A percentile compares a stretch with the other conserved stretches of the same genome.
Evolutionary conservation across 2,797 vertebrate genomes (phyloP).

Genomic region (Amblyopsis hoosieri): DNA sequence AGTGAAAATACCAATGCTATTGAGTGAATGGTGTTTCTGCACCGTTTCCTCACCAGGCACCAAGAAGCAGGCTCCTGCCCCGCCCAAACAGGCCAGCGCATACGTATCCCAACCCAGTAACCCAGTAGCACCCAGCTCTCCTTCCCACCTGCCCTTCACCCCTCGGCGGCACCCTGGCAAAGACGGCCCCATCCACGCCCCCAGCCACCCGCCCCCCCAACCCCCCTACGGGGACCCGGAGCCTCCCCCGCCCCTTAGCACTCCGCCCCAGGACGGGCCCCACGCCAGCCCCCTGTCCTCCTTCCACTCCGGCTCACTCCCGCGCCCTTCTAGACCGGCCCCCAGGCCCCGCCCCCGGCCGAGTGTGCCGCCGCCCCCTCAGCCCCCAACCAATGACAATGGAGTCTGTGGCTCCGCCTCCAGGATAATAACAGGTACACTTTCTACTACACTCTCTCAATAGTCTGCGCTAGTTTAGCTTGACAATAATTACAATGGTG

Average conservation of each 20-base stretch:
- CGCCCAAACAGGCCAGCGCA: constrained; percentile 73
- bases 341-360: constrained; percentile 89
- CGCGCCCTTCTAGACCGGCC: constrained; percentile 85
- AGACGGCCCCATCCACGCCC: constrained; percentile 84
- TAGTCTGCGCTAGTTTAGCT: not conserved
- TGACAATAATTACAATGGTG: not conserved
- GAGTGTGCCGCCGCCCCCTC: constrained; percentile 87
- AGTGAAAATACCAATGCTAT: too few relatives aligned
- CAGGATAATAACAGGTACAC: constrained; percentile 89
- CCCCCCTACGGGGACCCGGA: constrained; percentile 78
- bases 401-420: constrained; percentile 78
- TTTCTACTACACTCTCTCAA: not conserved
- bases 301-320: constrained; percentile 78
- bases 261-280: constrained; percentile 73
- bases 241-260: constrained; percentile 83
- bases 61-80: constrained; percentile 90
- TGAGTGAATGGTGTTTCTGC: not conserved
- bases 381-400: constrained; percentile 78
- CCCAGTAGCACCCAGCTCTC: constrained; percentile 40
- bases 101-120: constrained; percentile 65
- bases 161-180: constrained; percentile 82
- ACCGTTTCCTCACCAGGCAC: constrained; percentile 75
- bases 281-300: constrained; percentile 35
- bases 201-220: constrained; percentile 92
- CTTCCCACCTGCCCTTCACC: constrained; percentile 62